Conservation (phyloP, 2,797 vertebrate species). For the Hapalemur alaotrensis region DNA sequence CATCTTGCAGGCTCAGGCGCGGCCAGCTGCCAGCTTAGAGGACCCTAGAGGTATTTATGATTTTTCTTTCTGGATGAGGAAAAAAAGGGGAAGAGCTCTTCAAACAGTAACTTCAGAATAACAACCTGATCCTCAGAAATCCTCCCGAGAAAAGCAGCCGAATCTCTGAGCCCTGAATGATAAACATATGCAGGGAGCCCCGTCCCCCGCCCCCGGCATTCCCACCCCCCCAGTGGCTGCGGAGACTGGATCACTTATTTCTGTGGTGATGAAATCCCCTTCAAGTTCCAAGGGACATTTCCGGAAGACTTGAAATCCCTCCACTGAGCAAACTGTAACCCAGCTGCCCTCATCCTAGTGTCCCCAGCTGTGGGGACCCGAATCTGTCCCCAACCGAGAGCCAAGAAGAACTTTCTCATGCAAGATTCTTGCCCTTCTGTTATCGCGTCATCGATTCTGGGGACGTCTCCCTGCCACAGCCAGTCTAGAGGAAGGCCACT, state of each 20-base stretch:
- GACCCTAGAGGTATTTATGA: conserved; percentile 33
- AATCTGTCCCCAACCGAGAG: not conserved
- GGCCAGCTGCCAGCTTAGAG: not conserved
- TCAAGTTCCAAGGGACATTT: not conserved
- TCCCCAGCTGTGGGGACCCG: not conserved
- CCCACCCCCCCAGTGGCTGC: conserved; percentile 39
- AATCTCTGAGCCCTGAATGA: conserved; percentile 71
- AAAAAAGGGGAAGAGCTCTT: conserved; percentile 21
- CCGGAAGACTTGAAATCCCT: conserved; percentile 59
- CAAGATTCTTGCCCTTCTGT: not conserved
- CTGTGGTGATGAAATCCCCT: conserved; percentile 45
- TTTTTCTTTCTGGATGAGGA: conserved; percentile 71
- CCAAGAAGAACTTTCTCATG: conserved; percentile 30
- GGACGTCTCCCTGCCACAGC: not conserved
- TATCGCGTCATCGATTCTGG: not conserved
- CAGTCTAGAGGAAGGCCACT: not conserved
- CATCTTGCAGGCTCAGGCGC: not conserved
- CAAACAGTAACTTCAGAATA: conserved; percentile 74
- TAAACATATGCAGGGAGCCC: conserved; percentile 57
- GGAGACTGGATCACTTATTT: conserved; percentile 43
- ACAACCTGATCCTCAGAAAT: conserved; percentile 41
- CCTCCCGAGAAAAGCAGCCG: conserved; percentile 47
- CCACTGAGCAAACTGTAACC: conserved; percentile 45
- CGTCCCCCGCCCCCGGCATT: not conserved
- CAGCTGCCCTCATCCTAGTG: not conserved